phyloP scores from a whole-genome alignment of 2,888 invertebrate species.

The Tricholauxania praeusta region DNA sequence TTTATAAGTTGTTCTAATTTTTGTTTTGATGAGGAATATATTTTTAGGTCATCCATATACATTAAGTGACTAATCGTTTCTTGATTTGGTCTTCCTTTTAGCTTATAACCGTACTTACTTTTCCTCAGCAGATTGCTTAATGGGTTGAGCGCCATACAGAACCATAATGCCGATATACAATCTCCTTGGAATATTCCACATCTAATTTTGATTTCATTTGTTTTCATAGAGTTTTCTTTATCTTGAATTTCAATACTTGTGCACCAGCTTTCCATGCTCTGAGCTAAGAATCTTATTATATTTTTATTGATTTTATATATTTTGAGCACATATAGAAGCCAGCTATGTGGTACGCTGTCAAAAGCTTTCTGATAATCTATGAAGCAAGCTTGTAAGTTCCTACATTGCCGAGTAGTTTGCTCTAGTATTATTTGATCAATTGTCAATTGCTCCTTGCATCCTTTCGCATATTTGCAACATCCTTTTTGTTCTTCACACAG shows the following conservation, averaged over 20 bases:
- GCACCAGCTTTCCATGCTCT: conserved; percentile 12
- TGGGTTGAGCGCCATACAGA: conserved; percentile 34
- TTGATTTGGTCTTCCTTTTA: conserved; percentile 10
- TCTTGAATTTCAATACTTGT: conserved; percentile 16
- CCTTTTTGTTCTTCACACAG: conserved; percentile 35
- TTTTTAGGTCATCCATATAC: conserved; percentile 41
- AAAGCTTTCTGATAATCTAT: conserved; percentile 39
- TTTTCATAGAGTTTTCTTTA: conserved; percentile 1
- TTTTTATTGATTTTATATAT: conserved; percentile 29
- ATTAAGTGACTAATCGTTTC: conserved; percentile 28
- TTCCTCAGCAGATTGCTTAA: conserved; percentile 35
- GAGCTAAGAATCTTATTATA: conserved; percentile 23
- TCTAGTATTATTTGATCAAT: conserved; percentile 30
- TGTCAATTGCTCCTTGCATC: conserved; percentile 33
- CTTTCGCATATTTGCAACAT: conserved; percentile 30
- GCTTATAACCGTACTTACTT: conserved; percentile 30
- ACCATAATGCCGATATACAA: conserved; percentile 35
- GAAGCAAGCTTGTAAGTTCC: conserved; percentile 17
- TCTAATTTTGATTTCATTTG: conserved; percentile 32
- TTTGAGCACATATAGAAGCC: conserved; percentile 26
- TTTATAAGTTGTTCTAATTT: conserved; percentile 24
- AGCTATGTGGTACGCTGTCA: conserved; percentile 34
- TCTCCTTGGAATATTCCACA: conserved; percentile 41
- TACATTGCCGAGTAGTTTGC: conserved; percentile 4
- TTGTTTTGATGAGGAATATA: conserved; percentile 32